Percentiles rank a stretch among this genome's conserved stretches.
Evolutionary conservation across 92 coral and sea anemone genomes (phyloP).

Genomic region (Zoanthus sociatus): DNA sequence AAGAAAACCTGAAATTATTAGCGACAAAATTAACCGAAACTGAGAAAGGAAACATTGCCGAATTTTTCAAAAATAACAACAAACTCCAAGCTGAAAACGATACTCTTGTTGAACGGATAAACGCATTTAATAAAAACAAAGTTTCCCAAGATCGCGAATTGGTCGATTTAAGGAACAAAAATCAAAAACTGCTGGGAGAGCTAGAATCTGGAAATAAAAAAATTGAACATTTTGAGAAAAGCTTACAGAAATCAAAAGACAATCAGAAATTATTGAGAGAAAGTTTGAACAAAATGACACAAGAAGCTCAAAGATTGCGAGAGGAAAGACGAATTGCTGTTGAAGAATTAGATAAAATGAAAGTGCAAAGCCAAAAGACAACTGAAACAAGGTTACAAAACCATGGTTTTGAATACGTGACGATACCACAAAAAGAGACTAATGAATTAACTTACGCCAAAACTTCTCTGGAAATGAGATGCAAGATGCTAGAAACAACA

Average conservation of each 20-base stretch:
- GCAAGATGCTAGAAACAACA: conserved; percentile 49
- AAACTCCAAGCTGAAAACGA: conserved; percentile 30
- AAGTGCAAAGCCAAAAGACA: background rate
- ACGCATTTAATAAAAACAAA: conserved; percentile 27
- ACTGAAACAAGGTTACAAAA: background rate
- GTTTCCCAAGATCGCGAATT: conserved; percentile 47
- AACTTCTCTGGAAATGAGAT: conserved; percentile 39
- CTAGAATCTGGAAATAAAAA: conserved; percentile 48
- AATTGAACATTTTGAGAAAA: conserved; percentile 37
- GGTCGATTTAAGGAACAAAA: conserved; percentile 39
- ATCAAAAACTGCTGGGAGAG: conserved; percentile 36
- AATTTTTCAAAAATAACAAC: conserved; percentile 47
- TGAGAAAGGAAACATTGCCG: conserved; percentile 46
- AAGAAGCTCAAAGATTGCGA: conserved; percentile 16
- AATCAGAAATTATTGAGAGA: conserved; percentile 47
- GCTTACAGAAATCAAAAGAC: conserved; percentile 19
- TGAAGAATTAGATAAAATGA: background rate
- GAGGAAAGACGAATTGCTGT: conserved; percentile 14
- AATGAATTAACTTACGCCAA: conserved; percentile 53
- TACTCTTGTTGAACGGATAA: conserved; percentile 6
- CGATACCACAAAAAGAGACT: conserved; percentile 47
- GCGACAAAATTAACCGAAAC: conserved; percentile 54
- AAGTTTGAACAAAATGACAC: conserved; percentile 22
- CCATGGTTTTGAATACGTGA: background rate
- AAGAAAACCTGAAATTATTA: conserved; percentile 57